Evolutionary conservation across 2,797 vertebrate species (phyloP).

Genomic region (Amblyopsis hoosieri): DNA sequence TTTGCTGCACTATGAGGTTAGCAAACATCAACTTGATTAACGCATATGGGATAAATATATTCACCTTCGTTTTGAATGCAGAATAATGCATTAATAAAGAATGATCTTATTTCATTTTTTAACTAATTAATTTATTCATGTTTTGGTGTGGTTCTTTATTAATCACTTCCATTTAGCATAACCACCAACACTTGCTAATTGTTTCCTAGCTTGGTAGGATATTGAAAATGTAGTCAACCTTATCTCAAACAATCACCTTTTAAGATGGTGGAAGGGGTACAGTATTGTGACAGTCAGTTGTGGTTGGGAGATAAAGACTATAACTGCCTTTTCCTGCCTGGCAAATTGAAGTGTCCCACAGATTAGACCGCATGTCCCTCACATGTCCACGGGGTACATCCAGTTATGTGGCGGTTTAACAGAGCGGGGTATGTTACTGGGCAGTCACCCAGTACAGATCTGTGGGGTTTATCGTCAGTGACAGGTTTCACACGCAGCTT

Average conservation of each 20-base stretch:
- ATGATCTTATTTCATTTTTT: no score
- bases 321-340: not conserved
- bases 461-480: constrained; percentile 60
- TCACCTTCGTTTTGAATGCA: no score
- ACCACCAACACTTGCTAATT: not conserved
- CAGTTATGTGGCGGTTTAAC: constrained; percentile 30
- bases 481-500: constrained; percentile 68
- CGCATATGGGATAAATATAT: not conserved
- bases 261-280: not conserved
- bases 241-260: not conserved
- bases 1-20: not conserved
- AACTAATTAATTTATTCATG: no score
- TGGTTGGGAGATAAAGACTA: no score
- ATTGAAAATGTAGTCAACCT: not conserved
- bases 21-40: not conserved
- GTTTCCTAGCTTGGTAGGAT: not conserved
- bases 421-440: constrained; percentile 40
- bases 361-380: not conserved
- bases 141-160: not conserved
- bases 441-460: constrained; percentile 59
- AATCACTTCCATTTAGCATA: not conserved
- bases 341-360: constrained; percentile 1
- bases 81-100: no score
- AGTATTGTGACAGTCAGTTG: not conserved
- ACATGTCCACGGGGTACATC: constrained; percentile 14